Base-by-base conservation (phyloP, 1,140 invertebrate genomes). In the Ooceraea biroi region DNA sequence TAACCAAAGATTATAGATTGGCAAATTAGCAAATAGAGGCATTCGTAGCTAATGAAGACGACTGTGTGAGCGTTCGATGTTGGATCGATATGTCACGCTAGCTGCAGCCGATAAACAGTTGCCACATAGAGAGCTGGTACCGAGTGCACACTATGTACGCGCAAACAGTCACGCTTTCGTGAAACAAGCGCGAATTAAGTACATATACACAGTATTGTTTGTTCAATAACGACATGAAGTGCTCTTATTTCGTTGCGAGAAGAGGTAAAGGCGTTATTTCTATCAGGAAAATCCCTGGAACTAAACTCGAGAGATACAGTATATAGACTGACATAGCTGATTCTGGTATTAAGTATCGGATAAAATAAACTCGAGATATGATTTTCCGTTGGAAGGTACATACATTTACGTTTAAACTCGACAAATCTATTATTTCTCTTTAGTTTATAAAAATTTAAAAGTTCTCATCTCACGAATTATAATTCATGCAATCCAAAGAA, bases 181-280 rank as follows among this genome's bases (percentile, higher is more conserved):
- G 52, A 71, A 63, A 80, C 50, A 36, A 71, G 65, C 63, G 52
- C 36, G 63, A 22, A 80, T 80, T 71, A 80, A 80, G 50, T 71
- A 80, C 76, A 80, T 57, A 71, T 71, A 80, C 76, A 80, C 57
- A 71, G 44, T 50, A 65, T 71, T 80, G 76, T 80, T 71, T 80
- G 65, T 71, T 80, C 76, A 71, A 80, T 80, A 80, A 80, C 65
- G 65, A 69, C 65, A 57, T 27, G 57, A 69, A 80, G 50, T 71
- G 76, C 65, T 69, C 65, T 46, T 69, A 50, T 71, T 27, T 80
- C 50, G n/a, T n/a, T 19, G 14, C n/a, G 25, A 50, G 57, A 44
- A 27, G 17, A 69, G 17, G 25, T 17, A 17, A 78, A 14, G 12
- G 11, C 12, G 17, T 52, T 58, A 57, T 57, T 68, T 57, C 22